Conservation (phyloP, 2,888 invertebrate species). For the Drepana falcataria region DNA sequence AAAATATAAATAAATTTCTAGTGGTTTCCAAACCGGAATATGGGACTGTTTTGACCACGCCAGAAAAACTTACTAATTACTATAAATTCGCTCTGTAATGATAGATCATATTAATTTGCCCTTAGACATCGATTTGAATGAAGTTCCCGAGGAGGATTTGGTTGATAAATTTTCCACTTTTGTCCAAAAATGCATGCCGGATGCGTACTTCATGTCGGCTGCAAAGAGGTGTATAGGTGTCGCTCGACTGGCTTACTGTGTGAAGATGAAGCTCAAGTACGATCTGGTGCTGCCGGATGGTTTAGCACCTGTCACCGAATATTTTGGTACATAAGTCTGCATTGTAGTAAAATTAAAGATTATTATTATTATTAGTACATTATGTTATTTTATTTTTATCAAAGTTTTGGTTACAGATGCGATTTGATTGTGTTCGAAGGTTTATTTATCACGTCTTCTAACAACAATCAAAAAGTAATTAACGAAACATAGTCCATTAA, state of each 20-base stretch:
- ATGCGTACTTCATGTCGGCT: neutral
- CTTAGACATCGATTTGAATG: neutral
- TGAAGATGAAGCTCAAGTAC: neutral
- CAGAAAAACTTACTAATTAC: no score
- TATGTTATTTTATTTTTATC: no score
- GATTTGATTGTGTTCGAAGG: no score
- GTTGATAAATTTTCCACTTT: neutral
- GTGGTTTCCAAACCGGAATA: no score
- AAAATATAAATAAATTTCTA: no score
- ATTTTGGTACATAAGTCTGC: neutral
- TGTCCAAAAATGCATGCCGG: neutral
- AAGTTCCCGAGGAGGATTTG: neutral
- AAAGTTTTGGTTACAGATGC: no score
- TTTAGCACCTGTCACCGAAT: neutral
- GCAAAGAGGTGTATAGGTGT: neutral
- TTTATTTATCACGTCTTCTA: neutral
- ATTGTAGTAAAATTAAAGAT: no score
- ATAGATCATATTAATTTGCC: neutral
- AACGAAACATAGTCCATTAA: neutral
- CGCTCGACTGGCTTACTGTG: neutral
- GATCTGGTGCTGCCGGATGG: neutral
- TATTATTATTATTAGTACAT: no score
- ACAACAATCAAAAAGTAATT: neutral
- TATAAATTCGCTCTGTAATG: no score
- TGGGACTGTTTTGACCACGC: no score